Conservation (phyloP, 2,113 vertebrate genomes). For the Oreotrochilus melanogaster region DNA sequence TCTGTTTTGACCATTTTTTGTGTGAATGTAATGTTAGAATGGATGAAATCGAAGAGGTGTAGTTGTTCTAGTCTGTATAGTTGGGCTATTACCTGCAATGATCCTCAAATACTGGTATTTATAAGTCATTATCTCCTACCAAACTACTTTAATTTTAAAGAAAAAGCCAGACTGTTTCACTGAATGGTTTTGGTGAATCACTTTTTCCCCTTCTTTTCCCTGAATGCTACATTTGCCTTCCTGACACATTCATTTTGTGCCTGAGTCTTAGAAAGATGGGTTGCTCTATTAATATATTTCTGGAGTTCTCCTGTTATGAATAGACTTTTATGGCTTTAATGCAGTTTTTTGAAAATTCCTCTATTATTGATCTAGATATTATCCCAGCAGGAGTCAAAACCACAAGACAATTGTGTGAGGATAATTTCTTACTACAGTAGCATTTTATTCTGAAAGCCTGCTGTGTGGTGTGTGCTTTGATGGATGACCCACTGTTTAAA, state of each 20-base stretch:
- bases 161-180: conserved; percentile 16
- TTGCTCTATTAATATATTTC: conserved; percentile 74
- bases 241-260: conserved; percentile 57
- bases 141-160: conserved; percentile 38
- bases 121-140: conserved; percentile 25
- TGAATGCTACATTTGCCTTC: conserved; percentile 47
- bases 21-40: neutral
- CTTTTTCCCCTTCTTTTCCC: conserved; percentile 9
- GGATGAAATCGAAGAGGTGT: neutral
- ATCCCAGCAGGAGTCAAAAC: conserved; percentile 77
- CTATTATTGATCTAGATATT: conserved; percentile 81
- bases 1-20: conserved; percentile 33
- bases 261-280: conserved; percentile 51
- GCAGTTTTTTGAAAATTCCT: conserved; percentile 78
- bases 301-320: conserved; percentile 69
- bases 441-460: conserved; percentile 76
- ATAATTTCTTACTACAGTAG: conserved; percentile 79
- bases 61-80: conserved; percentile 15
- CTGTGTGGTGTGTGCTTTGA: conserved; percentile 70
- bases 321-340: conserved; percentile 75
- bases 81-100: conserved; percentile 35
- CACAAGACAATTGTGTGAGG: conserved; percentile 74
- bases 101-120: conserved; percentile 36
- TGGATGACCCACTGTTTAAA: conserved; percentile 78
- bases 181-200: conserved; percentile 43